phyloP scores from a whole-genome alignment of 2,113 vertebrate genomes.

The Piprites chloris region DNA sequence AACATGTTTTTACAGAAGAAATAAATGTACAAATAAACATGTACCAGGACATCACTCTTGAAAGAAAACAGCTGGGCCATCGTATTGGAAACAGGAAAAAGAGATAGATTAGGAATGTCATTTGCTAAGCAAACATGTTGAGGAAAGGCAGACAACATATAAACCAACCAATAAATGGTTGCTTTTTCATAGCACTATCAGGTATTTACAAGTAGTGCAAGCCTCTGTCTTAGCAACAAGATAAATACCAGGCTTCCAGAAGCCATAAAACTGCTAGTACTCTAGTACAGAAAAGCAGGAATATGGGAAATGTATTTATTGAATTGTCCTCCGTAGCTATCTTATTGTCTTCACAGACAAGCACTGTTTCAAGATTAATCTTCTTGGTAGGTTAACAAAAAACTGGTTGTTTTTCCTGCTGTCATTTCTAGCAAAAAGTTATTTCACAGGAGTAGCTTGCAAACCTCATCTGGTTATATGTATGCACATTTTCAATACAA shows the following conservation, averaged over 20 bases:
- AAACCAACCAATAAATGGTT: neutral
- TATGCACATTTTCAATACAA: neutral
- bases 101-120: neutral
- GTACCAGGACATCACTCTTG: neutral
- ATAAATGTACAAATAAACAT: neutral
- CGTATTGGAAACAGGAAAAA: neutral
- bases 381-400: neutral
- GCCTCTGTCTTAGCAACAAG: conserved; percentile 19
- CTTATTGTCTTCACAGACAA: neutral
- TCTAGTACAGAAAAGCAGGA: neutral
- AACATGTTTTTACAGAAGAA: neutral
- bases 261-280: neutral
- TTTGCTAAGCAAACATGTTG: neutral
- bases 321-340: neutral
- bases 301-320: neutral
- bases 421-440: neutral
- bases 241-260: neutral
- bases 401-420: neutral
- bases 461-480: neutral
- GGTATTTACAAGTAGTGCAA: conserved; percentile 24
- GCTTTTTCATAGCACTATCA: neutral
- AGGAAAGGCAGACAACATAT: neutral
- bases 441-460: neutral
- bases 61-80: neutral
- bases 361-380: neutral